phyloP scores from a whole-genome alignment of 2,797 vertebrate genomes.

The Podargus strigoides region DNA sequence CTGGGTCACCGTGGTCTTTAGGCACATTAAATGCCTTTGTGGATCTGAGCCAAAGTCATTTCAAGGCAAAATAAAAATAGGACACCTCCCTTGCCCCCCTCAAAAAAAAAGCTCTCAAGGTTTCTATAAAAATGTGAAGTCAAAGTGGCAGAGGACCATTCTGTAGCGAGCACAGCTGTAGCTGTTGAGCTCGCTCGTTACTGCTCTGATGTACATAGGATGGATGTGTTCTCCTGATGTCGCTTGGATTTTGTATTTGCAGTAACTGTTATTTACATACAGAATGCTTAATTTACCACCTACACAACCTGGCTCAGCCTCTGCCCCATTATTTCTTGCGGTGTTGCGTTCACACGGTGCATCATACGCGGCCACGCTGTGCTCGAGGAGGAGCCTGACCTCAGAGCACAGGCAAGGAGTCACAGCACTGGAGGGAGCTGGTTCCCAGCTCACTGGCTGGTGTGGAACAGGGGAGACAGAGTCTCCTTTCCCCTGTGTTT shows the following conservation, averaged over 20 bases:
- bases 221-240: not conserved
- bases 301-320: not conserved
- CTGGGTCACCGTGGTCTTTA: not conserved
- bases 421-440: not conserved
- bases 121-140: conserved; percentile 33
- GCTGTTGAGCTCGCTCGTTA: not conserved
- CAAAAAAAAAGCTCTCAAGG: not conserved
- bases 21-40: not conserved
- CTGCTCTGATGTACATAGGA: not conserved
- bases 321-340: not conserved
- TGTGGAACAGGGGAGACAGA: not conserved
- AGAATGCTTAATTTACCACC: not conserved
- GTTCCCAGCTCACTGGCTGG: not conserved
- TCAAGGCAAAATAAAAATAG: conserved; percentile 3
- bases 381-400: not conserved
- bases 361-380: accelerated
- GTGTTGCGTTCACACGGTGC: not conserved
- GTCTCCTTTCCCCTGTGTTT: accelerated
- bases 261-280: conserved; percentile 6
- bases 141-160: not conserved
- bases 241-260: conserved; percentile 20
- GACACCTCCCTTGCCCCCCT: not conserved
- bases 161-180: not conserved
- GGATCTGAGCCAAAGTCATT: conserved; percentile 22
- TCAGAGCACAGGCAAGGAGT: not conserved